Percentiles rank a stretch among this genome's conserved stretches.
Evolutionary conservation across 2,888 invertebrate genomes (phyloP).

Genomic region (Dione vanillae): DNA sequence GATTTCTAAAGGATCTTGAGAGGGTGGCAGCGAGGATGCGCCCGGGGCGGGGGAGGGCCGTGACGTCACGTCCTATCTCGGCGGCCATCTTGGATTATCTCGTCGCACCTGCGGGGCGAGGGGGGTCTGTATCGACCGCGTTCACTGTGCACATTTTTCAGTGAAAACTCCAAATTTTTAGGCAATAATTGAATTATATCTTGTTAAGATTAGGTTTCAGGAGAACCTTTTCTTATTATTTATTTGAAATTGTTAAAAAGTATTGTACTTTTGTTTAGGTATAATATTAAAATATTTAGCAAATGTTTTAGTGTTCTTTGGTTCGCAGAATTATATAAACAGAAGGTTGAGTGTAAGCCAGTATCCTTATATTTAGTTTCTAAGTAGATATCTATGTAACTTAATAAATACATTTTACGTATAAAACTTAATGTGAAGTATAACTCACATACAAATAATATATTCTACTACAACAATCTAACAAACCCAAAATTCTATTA

Average conservation of each 20-base stretch:
- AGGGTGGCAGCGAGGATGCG: conserved; percentile 79
- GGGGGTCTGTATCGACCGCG: conserved; percentile 76
- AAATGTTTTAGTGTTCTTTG: not conserved
- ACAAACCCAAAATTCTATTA: conserved; percentile 18
- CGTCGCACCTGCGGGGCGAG: conserved; percentile 83
- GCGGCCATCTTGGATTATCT: conserved; percentile 85
- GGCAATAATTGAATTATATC: conserved; percentile 25
- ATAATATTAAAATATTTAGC: no score
- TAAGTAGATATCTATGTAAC: no score
- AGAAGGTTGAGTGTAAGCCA: not conserved
- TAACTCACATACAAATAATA: not conserved
- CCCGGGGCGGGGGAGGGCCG: conserved; percentile 66
- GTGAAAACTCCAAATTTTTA: conserved; percentile 54
- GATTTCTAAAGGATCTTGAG: conserved; percentile 83
- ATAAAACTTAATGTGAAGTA: not conserved
- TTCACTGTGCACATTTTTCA: conserved; percentile 78
- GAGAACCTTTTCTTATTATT: not conserved
- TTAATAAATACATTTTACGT: not conserved
- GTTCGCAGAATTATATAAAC: not conserved
- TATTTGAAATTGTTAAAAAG: not conserved
- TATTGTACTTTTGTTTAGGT: not conserved
- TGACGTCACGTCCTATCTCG: conserved; percentile 85
- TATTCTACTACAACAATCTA: not conserved
- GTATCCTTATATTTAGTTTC: not conserved
- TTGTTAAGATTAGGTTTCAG: not conserved